Conservation (phyloP, 2,888 invertebrate genomes). For the Muscina levida region DNA sequence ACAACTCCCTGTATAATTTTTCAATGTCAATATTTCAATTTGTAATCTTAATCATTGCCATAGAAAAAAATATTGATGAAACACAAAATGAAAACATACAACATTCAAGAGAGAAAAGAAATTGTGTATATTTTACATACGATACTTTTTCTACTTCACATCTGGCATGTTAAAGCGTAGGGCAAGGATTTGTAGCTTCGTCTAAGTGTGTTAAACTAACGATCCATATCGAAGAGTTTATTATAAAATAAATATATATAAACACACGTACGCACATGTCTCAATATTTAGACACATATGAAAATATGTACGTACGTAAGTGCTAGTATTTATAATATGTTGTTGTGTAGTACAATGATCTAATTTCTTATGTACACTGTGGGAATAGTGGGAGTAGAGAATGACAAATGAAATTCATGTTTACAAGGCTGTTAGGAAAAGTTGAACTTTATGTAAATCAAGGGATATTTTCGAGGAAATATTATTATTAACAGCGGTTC, state of each 20-base stretch:
- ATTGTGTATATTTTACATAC: conserved; percentile 7
- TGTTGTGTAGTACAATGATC: no score
- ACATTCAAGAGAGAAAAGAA: conserved; percentile 22
- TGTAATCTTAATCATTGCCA: neutral
- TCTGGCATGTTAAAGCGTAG: neutral
- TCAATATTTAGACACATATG: neutral
- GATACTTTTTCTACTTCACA: conserved; percentile 14
- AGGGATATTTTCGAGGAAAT: no score
- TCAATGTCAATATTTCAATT: conserved; percentile 63
- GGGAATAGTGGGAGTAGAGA: no score
- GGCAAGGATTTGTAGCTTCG: neutral
- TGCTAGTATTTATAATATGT: no score
- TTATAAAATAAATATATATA: neutral
- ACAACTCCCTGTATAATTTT: conserved; percentile 41
- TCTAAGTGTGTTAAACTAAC: conserved; percentile 4
- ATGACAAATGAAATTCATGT: no score
- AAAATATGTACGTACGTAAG: no score
- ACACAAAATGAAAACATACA: conserved; percentile 31
- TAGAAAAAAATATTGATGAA: conserved; percentile 31
- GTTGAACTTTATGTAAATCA: no score
- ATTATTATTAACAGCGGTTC: no score
- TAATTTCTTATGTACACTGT: no score
- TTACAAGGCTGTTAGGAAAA: no score
- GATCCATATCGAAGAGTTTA: neutral
- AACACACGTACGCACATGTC: neutral